Evolutionary conservation across 1,140 invertebrate genomes (phyloP).

Genomic region (Orchesella cincta): DNA sequence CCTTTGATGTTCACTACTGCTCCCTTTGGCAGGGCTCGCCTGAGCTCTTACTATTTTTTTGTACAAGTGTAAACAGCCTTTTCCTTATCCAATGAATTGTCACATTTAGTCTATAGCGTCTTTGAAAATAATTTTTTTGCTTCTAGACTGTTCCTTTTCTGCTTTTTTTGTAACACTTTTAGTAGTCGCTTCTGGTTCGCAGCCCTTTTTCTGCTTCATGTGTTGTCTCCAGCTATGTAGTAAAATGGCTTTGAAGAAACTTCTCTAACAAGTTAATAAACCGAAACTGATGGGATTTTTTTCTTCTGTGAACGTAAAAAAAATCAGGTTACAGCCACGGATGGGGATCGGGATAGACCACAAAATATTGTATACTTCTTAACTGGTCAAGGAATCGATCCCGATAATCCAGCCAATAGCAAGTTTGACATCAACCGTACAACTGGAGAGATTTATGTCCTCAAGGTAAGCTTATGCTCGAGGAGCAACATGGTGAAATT

Average conservation of each 20-base stretch:
- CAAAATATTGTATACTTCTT: slow-evolving; percentile 96
- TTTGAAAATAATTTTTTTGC: too few species aligned
- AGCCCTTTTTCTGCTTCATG: neutral
- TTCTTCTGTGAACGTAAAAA: slow-evolving; percentile 3
- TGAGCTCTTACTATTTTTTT: too few species aligned
- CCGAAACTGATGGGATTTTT: slow-evolving; percentile 29
- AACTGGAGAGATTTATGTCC: slow-evolving; percentile 69
- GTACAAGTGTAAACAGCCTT: too few species aligned
- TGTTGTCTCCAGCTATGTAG: neutral
- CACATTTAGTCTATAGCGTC: too few species aligned
- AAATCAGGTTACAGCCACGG: slow-evolving; percentile 85
- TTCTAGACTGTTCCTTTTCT: too few species aligned
- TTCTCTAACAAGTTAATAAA: slow-evolving; percentile 22
- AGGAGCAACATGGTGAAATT: too few species aligned
- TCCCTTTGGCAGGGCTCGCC: too few species aligned
- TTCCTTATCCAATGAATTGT: too few species aligned
- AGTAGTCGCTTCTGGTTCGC: too few species aligned
- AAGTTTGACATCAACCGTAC: slow-evolving; percentile 95
- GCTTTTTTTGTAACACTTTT: neutral
- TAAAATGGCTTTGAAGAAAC: slow-evolving; percentile 2
- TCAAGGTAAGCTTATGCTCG: slow-evolving; percentile 84
- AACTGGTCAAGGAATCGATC: slow-evolving; percentile 93
- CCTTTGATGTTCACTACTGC: too few species aligned
- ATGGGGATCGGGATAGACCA: slow-evolving; percentile 89
- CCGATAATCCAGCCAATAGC: slow-evolving; percentile 88